A percentile compares a stretch with the other conserved stretches of the same genome.
These are phyloP conservation scores for Menura novaehollandiae DNA, from an alignment of 2,113 vertebrate genomes.

Conservation along the genomic window DNA sequence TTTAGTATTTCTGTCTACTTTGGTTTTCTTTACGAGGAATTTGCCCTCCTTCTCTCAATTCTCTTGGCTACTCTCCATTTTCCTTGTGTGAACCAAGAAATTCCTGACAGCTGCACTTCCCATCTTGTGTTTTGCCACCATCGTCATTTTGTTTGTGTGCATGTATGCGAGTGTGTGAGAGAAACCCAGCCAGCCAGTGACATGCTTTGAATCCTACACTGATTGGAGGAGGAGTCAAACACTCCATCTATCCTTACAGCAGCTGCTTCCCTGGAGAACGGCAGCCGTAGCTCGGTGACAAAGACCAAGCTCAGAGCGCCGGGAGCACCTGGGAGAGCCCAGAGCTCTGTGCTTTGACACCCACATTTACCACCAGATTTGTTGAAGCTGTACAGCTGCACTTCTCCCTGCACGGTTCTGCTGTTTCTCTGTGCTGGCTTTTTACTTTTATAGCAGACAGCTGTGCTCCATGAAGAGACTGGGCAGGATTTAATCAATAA, in stretches of 20 bases:
- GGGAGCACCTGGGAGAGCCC: not conserved
- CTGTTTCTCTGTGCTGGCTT: not conserved
- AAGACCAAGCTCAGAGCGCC: not conserved
- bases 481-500: not conserved
- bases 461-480: not conserved
- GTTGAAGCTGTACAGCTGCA: not conserved
- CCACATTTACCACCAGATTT: not conserved
- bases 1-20: not conserved
- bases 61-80: not conserved
- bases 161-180: accelerated
- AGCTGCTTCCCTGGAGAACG: not conserved
- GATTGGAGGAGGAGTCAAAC: not conserved
- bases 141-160: not conserved
- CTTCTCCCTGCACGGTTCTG: not conserved
- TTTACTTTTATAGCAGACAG: not conserved
- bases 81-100: not conserved
- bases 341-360: not conserved
- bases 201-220: not conserved
- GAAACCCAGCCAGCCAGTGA: not conserved
- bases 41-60: not conserved
- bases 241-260: not conserved
- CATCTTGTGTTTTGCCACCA: not conserved
- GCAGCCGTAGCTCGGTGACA: accelerated
- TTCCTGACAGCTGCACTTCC: not conserved
- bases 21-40: not conserved